Conservation (phyloP, 2,888 invertebrate genomes). For the Pterostichus madidus region DNA sequence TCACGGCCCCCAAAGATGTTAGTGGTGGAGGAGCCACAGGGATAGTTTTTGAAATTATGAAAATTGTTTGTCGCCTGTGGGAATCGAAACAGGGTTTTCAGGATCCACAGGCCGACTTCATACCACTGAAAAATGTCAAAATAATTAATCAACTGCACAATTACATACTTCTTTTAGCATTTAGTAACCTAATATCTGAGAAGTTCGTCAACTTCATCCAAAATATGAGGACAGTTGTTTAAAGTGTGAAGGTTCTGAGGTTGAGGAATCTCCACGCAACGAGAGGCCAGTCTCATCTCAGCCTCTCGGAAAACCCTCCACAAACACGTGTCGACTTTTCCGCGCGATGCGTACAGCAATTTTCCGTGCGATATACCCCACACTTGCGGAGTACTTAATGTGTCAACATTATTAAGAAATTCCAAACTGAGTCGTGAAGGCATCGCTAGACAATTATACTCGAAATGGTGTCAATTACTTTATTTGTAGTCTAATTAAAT, state of each 20-base stretch:
- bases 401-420: constrained; percentile 59
- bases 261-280: constrained; percentile 25
- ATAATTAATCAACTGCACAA: too few relatives aligned
- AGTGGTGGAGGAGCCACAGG: too few relatives aligned
- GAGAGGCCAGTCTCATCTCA: background rate
- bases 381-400: constrained; percentile 33
- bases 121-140: too few relatives aligned
- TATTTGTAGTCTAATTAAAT: background rate
- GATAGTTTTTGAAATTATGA: too few relatives aligned
- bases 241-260: constrained; percentile 2
- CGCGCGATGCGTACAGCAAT: constrained; percentile 19
- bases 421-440: constrained; percentile 47
- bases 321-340: background rate
- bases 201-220: too few relatives aligned
- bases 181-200: too few relatives aligned
- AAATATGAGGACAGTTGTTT: background rate
- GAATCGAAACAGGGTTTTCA: too few relatives aligned
- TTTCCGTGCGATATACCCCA: constrained; percentile 49
- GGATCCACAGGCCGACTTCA: too few relatives aligned
- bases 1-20: too few relatives aligned
- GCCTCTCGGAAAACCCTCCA: background rate
- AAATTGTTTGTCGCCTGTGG: too few relatives aligned
- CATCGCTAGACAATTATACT: constrained; percentile 1
- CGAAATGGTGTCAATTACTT: constrained; percentile 23
- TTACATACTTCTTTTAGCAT: too few relatives aligned